Evolutionary conservation across 2,113 vertebrate species (phyloP).

Genomic region (Rhadina sibilatrix): DNA sequence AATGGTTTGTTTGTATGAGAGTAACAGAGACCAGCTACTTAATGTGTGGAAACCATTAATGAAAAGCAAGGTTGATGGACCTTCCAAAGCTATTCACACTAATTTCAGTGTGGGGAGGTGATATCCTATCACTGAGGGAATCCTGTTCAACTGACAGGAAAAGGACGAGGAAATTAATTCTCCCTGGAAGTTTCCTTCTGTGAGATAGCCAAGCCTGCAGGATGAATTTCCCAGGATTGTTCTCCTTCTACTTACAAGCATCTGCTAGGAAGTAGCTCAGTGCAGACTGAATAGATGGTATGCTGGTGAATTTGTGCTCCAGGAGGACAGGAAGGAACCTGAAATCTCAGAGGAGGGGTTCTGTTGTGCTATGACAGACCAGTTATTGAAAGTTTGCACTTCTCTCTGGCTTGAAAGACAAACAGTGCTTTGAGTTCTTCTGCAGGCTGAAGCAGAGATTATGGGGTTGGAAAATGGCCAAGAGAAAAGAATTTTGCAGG

Average conservation of each 20-base stretch:
- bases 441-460: not conserved
- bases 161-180: not conserved
- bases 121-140: not conserved
- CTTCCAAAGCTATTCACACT: not conserved
- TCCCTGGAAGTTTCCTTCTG: slow-evolving; percentile 18
- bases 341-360: not conserved
- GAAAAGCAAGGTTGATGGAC: not conserved
- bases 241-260: not conserved
- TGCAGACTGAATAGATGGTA: not conserved
- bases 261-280: not conserved
- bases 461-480: not conserved
- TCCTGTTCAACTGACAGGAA: not conserved
- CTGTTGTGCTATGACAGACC: not conserved
- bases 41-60: not conserved
- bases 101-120: not conserved
- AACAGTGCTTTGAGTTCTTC: not conserved
- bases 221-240: slow-evolving; percentile 5
- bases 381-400: not conserved
- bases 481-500: not conserved
- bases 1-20: not conserved
- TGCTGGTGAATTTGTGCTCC: not conserved
- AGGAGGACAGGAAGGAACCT: not conserved
- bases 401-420: not conserved
- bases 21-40: not conserved
- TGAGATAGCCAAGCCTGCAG: not conserved